A percentile compares a stretch with the other conserved stretches of the same genome.
Conservation (phyloP, 2,888 invertebrate genomes). For the Drosophila conformis region DNA sequence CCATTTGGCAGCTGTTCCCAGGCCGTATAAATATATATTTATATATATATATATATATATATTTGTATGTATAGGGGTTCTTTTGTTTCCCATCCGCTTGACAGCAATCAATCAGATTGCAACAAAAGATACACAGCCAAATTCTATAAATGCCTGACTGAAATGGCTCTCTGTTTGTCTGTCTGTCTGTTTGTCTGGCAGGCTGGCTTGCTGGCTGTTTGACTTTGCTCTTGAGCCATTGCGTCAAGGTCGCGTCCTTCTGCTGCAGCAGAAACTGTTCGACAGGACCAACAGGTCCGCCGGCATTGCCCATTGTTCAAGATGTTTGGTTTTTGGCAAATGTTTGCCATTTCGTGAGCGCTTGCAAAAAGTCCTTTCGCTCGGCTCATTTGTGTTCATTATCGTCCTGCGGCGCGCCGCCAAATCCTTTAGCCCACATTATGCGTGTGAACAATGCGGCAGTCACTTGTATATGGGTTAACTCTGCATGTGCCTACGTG, state of each 20-base stretch:
- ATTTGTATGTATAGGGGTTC: conserved; percentile 6
- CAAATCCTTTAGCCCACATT: conserved; percentile 77
- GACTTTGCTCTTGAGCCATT: conserved; percentile 53
- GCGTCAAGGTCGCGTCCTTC: conserved; percentile 77
- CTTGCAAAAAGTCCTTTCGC: conserved; percentile 70
- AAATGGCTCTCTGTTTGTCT: conserved; percentile 14
- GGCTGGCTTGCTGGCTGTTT: conserved; percentile 13
- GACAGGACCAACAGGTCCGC: conserved; percentile 68
- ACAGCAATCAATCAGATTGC: conserved; percentile 80
- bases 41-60: background rate
- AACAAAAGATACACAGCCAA: conserved; percentile 72
- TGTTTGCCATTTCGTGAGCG: conserved; percentile 65
- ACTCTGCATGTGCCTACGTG: conserved; percentile 58
- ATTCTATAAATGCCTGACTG: conserved; percentile 65
- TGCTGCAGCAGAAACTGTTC: conserved; percentile 13
- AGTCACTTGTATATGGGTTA: conserved; percentile 68
- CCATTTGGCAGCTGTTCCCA: conserved; percentile 60
- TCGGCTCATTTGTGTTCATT: conserved; percentile 77
- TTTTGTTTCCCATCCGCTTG: conserved; percentile 52
- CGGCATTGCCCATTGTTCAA: conserved; percentile 60
- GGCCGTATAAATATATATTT: conserved; percentile 34
- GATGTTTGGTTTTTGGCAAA: conserved; percentile 67
- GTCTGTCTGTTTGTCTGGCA: conserved; percentile 17
- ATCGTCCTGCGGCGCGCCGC: conserved; percentile 77
- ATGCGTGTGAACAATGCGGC: conserved; percentile 83